Percentiles rank a stretch among this genome's conserved stretches.
Evolutionary conservation across 2,113 vertebrate genomes (phyloP).

Genomic region (Terrapene triunguis): DNA sequence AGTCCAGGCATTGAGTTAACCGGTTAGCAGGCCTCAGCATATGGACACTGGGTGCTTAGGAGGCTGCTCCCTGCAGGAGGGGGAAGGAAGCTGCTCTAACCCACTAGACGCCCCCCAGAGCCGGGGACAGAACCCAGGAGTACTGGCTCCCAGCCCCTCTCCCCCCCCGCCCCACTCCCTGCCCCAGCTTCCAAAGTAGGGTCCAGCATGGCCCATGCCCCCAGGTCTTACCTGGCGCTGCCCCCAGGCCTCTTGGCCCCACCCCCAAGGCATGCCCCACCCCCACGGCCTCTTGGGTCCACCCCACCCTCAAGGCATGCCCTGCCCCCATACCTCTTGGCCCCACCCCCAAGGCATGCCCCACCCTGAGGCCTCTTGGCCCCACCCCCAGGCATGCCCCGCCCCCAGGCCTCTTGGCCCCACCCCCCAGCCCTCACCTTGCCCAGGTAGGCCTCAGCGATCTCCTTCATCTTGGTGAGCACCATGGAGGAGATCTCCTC

Average conservation of each 20-base stretch:
- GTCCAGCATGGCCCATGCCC: background rate
- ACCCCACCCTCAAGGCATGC: too few species aligned
- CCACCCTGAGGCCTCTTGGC: background rate
- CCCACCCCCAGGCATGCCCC: too few species aligned
- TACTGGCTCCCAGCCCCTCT: background rate
- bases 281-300: background rate
- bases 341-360: too few species aligned
- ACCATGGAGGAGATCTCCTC: constrained; percentile 95
- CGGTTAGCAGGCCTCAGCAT: background rate
- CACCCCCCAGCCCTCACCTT: constrained; percentile 73
- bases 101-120: background rate
- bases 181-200: background rate
- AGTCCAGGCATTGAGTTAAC: background rate
- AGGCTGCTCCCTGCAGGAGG: too few species aligned
- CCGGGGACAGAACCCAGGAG: background rate
- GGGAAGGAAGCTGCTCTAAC: background rate
- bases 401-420: too few species aligned
- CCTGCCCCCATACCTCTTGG: background rate
- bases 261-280: background rate
- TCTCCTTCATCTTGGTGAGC: constrained; percentile 94
- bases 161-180: too few species aligned
- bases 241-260: background rate
- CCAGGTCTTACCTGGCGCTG: too few species aligned
- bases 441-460: constrained; percentile 91
- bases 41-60: too few species aligned